phyloP scores from a whole-genome alignment of 2,113 vertebrate genomes.

The Blennius ocellaris region DNA sequence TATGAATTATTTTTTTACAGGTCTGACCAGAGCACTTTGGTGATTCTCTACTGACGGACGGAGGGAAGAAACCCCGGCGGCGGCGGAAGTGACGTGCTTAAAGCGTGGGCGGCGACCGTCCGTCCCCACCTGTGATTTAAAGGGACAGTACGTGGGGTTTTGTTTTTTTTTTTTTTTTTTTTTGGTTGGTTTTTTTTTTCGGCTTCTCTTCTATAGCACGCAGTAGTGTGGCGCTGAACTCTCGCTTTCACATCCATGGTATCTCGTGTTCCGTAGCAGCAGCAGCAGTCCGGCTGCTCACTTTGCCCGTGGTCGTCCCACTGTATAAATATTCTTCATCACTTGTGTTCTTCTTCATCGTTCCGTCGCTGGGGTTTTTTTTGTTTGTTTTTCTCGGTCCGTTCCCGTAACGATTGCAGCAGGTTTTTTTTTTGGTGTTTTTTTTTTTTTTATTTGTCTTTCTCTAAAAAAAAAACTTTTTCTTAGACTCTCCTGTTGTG shows the following conservation, averaged over 20 bases:
- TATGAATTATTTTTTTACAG: conserved; percentile 87
- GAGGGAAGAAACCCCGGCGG: conserved; percentile 21
- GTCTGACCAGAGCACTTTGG: conserved; percentile 85
- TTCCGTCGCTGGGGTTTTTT: conserved; percentile 39
- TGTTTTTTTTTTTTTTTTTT: too few relatives aligned
- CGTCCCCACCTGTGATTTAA: conserved; percentile 71
- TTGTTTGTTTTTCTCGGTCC: too few relatives aligned
- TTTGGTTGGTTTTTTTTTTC: too few relatives aligned
- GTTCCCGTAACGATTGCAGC: not conserved
- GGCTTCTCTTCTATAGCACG: conserved; percentile 82
- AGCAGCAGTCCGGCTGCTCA: conserved; percentile 62
- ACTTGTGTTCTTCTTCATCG: conserved; percentile 33
- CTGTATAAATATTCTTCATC: conserved; percentile 67
- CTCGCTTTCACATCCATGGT: conserved; percentile 80
- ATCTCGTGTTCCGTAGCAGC: conserved; percentile 80
- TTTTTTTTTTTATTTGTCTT: conserved; percentile 35
- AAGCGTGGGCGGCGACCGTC: conserved; percentile 77
- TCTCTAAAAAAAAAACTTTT: conserved; percentile 34
- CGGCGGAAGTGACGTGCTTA: too few relatives aligned
- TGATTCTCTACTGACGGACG: conserved; percentile 77
- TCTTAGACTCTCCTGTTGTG: not conserved
- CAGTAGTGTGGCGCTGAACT: conserved; percentile 79
- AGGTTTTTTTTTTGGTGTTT: conserved; percentile 29
- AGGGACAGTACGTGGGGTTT: conserved; percentile 72
- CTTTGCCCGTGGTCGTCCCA: conserved; percentile 50